Percentiles rank a stretch among this genome's conserved stretches.
phyloP scores from a whole-genome alignment of 2,113 vertebrate species.

The Ceuthmochares aereus region DNA sequence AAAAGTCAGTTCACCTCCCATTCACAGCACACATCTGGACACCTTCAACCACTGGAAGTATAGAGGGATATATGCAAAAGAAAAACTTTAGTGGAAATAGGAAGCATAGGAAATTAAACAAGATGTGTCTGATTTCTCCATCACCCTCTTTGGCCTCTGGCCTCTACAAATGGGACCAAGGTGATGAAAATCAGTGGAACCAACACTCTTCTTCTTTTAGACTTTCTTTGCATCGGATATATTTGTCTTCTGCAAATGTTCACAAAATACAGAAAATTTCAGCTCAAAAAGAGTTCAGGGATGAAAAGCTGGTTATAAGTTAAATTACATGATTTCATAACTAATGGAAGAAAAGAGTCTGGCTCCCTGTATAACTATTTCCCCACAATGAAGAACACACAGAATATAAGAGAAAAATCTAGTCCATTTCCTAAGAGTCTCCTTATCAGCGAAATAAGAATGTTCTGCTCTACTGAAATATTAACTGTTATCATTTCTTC shows the following conservation, averaged over 20 bases:
- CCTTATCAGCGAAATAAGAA: constrained; percentile 49
- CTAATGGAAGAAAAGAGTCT: neutral
- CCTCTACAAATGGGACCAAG: neutral
- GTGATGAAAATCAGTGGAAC: neutral
- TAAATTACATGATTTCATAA: constrained; percentile 26
- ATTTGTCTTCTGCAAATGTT: neutral
- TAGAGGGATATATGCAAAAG: neutral
- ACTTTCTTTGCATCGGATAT: neutral
- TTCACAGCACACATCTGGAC: neutral
- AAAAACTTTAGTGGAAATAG: neutral
- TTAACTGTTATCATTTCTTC: constrained; percentile 16
- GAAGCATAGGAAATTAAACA: neutral
- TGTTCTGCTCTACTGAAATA: constrained; percentile 41
- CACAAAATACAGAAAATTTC: neutral
- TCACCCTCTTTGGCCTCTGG: neutral
- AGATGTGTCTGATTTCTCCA: neutral
- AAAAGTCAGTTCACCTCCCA: neutral
- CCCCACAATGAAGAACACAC: neutral
- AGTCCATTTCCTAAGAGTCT: constrained; percentile 32
- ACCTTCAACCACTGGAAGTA: neutral
- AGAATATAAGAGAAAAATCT: neutral
- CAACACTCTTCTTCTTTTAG: neutral
- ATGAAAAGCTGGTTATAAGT: constrained; percentile 34
- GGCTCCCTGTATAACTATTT: neutral
- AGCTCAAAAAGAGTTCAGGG: neutral